Conservation (phyloP, 2,113 vertebrate genomes). For the Arizona elegans region DNA sequence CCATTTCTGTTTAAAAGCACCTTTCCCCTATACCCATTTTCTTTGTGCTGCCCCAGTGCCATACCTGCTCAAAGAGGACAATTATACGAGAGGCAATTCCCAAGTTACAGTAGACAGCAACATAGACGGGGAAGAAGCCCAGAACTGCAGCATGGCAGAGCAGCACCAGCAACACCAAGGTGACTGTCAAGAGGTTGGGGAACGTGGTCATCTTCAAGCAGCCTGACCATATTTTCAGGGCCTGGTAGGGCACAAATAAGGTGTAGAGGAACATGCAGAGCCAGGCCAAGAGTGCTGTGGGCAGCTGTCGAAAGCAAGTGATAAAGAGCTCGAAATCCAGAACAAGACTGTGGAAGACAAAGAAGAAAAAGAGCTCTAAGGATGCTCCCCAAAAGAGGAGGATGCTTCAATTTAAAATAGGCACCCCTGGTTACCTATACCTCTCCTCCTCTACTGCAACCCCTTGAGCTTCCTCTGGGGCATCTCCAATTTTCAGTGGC, state of each 20-base stretch:
- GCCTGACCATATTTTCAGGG: conserved; percentile 70
- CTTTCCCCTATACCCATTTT: neutral
- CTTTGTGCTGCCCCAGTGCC: neutral
- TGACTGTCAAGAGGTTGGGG: conserved; percentile 55
- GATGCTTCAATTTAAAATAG: neutral
- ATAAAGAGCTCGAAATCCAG: conserved; percentile 81
- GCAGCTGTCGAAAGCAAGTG: conserved; percentile 77
- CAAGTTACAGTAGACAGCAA: conserved; percentile 69
- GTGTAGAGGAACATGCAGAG: conserved; percentile 79
- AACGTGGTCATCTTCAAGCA: conserved; percentile 54
- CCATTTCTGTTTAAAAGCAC: neutral
- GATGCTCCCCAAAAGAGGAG: neutral
- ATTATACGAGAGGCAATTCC: conserved; percentile 79
- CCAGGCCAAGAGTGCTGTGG: conserved; percentile 75
- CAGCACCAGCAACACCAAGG: conserved; percentile 54
- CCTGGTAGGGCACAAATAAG: conserved; percentile 75
- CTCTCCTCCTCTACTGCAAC: no score
- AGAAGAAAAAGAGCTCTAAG: neutral
- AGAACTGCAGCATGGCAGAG: conserved; percentile 64
- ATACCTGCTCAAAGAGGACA: conserved; percentile 82
- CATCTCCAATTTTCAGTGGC: neutral
- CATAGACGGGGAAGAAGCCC: conserved; percentile 71
- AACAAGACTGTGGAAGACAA: conserved; percentile 67
- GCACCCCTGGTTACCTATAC: neutral
- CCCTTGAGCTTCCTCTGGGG: neutral